These are phyloP conservation scores for Marronus borbonicus DNA, from an alignment of 2,888 invertebrate genomes.

Conservation along the genomic window DNA sequence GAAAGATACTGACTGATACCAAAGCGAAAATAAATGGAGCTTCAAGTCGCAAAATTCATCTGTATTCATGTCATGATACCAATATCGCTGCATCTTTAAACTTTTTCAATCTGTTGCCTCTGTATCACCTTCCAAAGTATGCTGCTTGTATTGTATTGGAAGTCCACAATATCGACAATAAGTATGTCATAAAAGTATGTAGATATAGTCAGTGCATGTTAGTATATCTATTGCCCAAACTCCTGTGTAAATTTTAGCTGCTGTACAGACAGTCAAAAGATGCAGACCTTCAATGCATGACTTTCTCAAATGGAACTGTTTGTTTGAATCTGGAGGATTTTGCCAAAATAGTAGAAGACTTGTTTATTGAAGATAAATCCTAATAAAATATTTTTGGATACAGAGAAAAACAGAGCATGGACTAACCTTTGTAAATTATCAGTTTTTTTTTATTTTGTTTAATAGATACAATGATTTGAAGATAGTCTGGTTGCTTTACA, in stretches of 20 bases:
- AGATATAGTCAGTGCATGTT: background rate
- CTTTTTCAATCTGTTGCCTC: conserved; percentile 10
- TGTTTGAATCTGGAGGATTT: conserved; percentile 28
- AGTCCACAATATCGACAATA: conserved; percentile 28
- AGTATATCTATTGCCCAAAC: background rate
- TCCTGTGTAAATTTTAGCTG: conserved; percentile 2
- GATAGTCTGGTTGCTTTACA: no score
- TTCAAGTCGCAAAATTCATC: conserved; percentile 35
- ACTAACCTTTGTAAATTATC: no score
- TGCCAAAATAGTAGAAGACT: conserved; percentile 13
- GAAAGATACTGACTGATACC: conserved; percentile 31
- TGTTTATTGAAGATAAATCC: background rate
- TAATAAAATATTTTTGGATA: background rate
- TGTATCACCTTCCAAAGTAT: conserved; percentile 33
- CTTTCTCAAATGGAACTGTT: conserved; percentile 16
- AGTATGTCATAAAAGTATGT: conserved; percentile 34
- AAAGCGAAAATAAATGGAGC: conserved; percentile 23
- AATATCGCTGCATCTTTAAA: conserved; percentile 25
- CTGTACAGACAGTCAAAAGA: conserved; percentile 1
- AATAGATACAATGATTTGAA: no score
- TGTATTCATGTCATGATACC: conserved; percentile 44
- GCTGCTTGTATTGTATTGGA: conserved; percentile 39
- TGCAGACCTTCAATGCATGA: conserved; percentile 1
- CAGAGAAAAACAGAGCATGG: no score
- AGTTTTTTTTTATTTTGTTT: no score